Evolutionary conservation across 2,113 vertebrate species (phyloP), one percentile per base, ranked within the genome.

Genomic region (Pimephales promelas): DNA sequence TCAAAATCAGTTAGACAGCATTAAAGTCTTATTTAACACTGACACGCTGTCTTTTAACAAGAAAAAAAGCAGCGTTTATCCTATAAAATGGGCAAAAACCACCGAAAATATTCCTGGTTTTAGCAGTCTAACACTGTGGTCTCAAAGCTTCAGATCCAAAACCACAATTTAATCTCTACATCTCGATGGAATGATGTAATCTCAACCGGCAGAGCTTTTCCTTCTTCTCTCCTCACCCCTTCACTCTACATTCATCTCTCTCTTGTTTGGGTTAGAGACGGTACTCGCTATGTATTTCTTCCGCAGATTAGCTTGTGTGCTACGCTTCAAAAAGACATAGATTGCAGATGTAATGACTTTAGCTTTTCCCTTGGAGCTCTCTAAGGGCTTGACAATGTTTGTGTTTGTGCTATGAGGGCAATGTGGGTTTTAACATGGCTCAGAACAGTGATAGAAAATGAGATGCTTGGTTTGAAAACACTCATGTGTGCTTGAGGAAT

Each of bases 221-320:
- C 71, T 57, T 45, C 66, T 72, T 26, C 31, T 54, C 74, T 74
- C 73, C 43, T 76, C 18, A 49, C 52, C 16, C 75, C 34, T 49
- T 79, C 31, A 70, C 36, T 79, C 6, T 0, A 13, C 22, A 47
- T 59, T 73, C 22, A 40, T 79, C 68, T 59, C 11, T 56, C 18
- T 45, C 66, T 68, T 87, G 86, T 87, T 84, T 84, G 82, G 78
- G 80, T 84, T 78, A 78, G 18, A 28, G 72, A 24, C 31, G 18
- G 11, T 68, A 47, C 54, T 43, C 10, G 6, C 64, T 62, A 20
- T 81, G 61, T 62, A 31, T 62, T 54, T 54, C 31, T 70, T 34
- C 61, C 49, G 56, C 61, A 66, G 49, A 13, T 79, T 70, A 75
- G 36, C 40, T 5, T 31, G 66, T 68, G 28, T 49, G n/a, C 62